Conservation (phyloP, 2,113 vertebrate species). For the Leucopsar rothschildi region DNA sequence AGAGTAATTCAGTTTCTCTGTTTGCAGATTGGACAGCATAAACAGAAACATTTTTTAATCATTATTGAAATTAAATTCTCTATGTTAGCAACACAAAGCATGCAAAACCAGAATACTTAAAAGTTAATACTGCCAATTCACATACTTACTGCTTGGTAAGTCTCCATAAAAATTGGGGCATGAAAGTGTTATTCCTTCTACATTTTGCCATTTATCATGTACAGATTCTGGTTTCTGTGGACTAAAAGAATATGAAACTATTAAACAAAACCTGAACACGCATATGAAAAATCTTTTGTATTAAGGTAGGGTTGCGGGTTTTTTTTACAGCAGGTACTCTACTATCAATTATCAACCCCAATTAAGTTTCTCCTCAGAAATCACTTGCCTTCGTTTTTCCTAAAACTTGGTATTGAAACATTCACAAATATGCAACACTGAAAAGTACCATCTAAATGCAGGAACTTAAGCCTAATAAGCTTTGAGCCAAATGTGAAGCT, state of each 20-base stretch:
- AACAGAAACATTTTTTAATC: not conserved
- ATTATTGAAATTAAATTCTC: not conserved
- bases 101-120: not conserved
- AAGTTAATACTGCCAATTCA: not conserved
- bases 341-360: not conserved
- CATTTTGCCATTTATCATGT: slow-evolving; percentile 48
- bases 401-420: not conserved
- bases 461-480: not conserved
- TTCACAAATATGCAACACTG: not conserved
- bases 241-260: slow-evolving; percentile 24
- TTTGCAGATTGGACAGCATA: not conserved
- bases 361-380: not conserved
- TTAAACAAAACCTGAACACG: not conserved
- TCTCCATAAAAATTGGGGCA: slow-evolving; percentile 32
- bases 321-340: not conserved
- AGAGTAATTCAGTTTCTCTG: not conserved
- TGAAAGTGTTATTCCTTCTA: not conserved
- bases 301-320: accelerated
- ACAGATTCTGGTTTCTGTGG: slow-evolving; percentile 59
- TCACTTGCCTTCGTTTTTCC: not conserved
- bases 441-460: not conserved
- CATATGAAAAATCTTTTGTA: not conserved
- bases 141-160: slow-evolving; percentile 62
- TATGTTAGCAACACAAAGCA: not conserved
- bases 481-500: not conserved